These are phyloP conservation scores for Cyprinodon diabolis DNA, from an alignment of 2,797 vertebrate genomes.

Conservation along the genomic window DNA sequence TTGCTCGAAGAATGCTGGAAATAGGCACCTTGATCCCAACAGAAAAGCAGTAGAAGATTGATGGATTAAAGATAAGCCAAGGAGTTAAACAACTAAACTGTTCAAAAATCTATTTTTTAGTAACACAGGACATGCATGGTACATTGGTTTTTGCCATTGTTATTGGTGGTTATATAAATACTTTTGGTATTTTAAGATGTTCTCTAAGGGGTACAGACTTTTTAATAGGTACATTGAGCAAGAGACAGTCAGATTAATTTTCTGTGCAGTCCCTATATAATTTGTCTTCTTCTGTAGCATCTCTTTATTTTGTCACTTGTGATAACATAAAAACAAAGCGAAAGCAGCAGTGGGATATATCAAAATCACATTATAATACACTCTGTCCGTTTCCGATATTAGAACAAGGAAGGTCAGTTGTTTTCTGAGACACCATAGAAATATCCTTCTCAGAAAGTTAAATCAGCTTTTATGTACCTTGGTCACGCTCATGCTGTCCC, in stretches of 20 bases:
- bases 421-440: constrained; percentile 16
- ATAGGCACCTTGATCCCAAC: too few species aligned
- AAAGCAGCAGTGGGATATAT: constrained; percentile 47
- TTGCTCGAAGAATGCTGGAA: too few species aligned
- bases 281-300: neutral
- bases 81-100: too few species aligned
- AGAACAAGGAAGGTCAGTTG: constrained; percentile 57
- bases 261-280: neutral
- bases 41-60: too few species aligned
- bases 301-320: constrained; percentile 7
- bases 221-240: neutral
- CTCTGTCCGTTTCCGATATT: constrained; percentile 23
- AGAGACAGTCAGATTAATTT: neutral
- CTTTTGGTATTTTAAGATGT: neutral
- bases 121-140: too few species aligned
- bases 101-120: too few species aligned
- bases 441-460: constrained; percentile 26
- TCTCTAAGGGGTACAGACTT: neutral
- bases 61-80: too few species aligned
- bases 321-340: constrained; percentile 22
- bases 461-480: constrained; percentile 26
- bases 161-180: too few species aligned
- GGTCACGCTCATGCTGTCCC: constrained; percentile 41
- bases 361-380: constrained; percentile 51
- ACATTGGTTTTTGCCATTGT: too few species aligned